Conservation (phyloP, 2,888 invertebrate genomes). For the Lumbricus terrestris region DNA sequence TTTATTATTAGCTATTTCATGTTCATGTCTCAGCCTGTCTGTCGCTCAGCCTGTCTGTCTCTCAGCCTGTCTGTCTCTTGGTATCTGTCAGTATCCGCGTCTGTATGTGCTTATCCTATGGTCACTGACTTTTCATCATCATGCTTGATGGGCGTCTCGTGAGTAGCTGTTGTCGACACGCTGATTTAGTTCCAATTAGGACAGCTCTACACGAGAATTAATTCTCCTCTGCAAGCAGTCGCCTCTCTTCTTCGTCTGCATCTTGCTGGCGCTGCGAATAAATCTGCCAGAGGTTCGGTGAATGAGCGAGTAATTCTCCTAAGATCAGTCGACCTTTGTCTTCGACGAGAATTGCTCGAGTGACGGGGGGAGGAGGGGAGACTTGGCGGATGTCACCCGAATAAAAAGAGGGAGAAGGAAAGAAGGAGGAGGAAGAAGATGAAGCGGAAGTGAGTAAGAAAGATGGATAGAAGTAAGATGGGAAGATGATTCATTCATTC, state of each 20-base stretch:
- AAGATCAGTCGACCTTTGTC: background rate
- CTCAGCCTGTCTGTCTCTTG: no score
- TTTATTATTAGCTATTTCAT: no score
- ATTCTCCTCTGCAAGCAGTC: background rate
- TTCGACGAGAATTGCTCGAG: background rate
- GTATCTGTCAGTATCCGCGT: background rate
- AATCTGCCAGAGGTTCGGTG: background rate
- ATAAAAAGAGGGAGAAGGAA: background rate
- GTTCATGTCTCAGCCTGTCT: no score
- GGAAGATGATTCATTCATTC: conserved; percentile 6
- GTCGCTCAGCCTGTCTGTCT: no score
- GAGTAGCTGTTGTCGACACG: background rate
- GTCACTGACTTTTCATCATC: background rate
- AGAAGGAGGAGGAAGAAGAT: background rate
- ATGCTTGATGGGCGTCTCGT: background rate
- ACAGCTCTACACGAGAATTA: background rate
- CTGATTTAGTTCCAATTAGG: background rate
- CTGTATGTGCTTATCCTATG: background rate
- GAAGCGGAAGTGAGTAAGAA: no score
- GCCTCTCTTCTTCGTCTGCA: no score
- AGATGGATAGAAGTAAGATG: no score
- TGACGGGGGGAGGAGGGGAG: no score
- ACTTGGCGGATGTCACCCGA: background rate
- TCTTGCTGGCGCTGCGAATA: background rate
- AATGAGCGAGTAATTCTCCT: background rate